Conservation (phyloP, 2,113 vertebrate species). For the Xiphophorus couchianus region DNA sequence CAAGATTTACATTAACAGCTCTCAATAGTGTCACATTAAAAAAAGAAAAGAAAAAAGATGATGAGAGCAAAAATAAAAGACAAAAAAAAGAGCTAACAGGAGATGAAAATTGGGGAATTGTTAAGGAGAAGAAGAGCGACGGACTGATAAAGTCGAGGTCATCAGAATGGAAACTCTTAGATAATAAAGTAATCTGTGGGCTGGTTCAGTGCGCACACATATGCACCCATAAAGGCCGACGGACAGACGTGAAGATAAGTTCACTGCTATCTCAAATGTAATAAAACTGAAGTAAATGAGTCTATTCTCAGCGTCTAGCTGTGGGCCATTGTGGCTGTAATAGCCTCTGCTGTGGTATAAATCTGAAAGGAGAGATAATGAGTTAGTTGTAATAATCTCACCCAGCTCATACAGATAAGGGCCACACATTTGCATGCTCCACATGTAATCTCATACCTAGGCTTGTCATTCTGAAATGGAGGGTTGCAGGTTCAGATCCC, state of each 20-base stretch:
- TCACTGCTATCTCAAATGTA: constrained; percentile 69
- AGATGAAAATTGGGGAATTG: constrained; percentile 27
- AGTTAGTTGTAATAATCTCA: constrained; percentile 65
- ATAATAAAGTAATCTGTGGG: constrained; percentile 60
- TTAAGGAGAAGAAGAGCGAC: constrained; percentile 39
- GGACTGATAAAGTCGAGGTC: constrained; percentile 43
- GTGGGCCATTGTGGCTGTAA: constrained; percentile 58
- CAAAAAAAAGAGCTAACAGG: constrained; percentile 1
- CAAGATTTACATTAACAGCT: constrained; percentile 38
- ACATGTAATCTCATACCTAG: constrained; percentile 18
- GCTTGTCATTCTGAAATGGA: constrained; percentile 14
- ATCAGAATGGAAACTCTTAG: constrained; percentile 60
- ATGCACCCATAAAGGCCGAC: constrained; percentile 46
- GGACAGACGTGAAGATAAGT: constrained; percentile 63
- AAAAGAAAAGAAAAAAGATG: background rate
- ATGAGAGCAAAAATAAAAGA: background rate
- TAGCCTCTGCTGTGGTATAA: constrained; percentile 45
- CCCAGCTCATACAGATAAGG: constrained; percentile 54
- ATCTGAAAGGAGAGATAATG: constrained; percentile 62
- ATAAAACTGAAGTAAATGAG: constrained; percentile 74
- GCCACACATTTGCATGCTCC: constrained; percentile 46
- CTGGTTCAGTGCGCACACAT: constrained; percentile 23
- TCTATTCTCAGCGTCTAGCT: constrained; percentile 52
- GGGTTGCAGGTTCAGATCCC: constrained; percentile 55
- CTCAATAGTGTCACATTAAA: constrained; percentile 22